Base-by-base conservation (phyloP, 2,113 vertebrate genomes). In the Sebastes schlegelii region DNA sequence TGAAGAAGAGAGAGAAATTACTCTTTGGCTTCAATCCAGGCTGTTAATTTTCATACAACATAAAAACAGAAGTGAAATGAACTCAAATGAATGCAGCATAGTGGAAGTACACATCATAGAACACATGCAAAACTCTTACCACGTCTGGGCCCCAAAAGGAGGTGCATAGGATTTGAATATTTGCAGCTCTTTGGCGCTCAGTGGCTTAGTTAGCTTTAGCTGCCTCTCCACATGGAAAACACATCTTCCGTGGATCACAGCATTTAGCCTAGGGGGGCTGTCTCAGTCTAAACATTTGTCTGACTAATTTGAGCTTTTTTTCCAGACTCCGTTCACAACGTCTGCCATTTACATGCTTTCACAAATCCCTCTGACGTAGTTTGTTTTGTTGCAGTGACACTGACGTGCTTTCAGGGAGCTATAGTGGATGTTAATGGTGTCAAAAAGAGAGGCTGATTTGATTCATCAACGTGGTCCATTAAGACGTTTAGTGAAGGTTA, bases 261-360 rank as follows among this genome's bases (percentile, higher is more conserved):
- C n/a, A 17, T 76, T 79, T 73, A n/a, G 12, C 86, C 82, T 12
- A 11, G 34, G 34, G 65, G 83, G 49, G 6, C 16, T 84, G 78
- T 74, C 5, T 69, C 40, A 67, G 80, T 67, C 62, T 75, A 86
- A 91, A 82, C 85, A 85, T 88, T 79, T 86, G 80, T 86, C 51
- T 88, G 85, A 82, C 86, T 90, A 82, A 91, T 88, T 74, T 78
- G 16, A 4, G 51, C 26, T 73, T 78, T 74, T 65, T 84, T 69
- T 69, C 73, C 70, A 80, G 49, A 21, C 62, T 87, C 71, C 60
- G 70, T 84, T 89, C 34, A 48, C 80, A 75, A 73, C 57, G 72
- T 80, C 76, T 87, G 65, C 67, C 49, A 51, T 79, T 88, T 74
- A 48, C 74, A 76, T 1, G 16, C 80, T 79, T 83, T 88, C 64